phyloP scores from a whole-genome alignment of 1,140 invertebrate species.

The Mizuhopecten yessoensis region DNA sequence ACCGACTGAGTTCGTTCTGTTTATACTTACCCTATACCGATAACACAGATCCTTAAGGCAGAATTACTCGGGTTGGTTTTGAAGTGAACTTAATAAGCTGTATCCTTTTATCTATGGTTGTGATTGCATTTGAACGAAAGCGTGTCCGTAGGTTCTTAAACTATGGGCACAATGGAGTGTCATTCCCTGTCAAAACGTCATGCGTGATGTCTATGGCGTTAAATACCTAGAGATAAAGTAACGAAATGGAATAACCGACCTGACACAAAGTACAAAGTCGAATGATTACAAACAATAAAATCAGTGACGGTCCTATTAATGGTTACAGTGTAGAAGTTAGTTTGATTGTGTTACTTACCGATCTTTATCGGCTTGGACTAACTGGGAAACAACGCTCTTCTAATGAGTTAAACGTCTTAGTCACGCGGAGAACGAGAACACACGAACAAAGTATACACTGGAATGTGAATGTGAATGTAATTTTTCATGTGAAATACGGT shows the following conservation, averaged over 20 bases:
- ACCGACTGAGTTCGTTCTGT: too few relatives aligned
- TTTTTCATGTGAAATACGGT: too few relatives aligned
- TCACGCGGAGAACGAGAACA: too few relatives aligned
- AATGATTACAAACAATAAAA: background rate
- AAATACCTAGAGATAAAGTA: background rate
- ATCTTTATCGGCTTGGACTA: too few relatives aligned
- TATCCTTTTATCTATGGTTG: background rate
- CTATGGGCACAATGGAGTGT: background rate
- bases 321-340: background rate
- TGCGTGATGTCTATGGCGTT: background rate
- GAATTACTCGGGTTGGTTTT: too few relatives aligned
- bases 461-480: too few relatives aligned
- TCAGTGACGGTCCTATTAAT: background rate
- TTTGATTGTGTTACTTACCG: too few relatives aligned
- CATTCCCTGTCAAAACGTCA: background rate
- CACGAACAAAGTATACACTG: too few relatives aligned
- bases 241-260: background rate
- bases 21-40: too few relatives aligned
- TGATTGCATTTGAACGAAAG: background rate
- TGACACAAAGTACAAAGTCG: background rate
- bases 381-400: too few relatives aligned
- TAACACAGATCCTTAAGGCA: too few relatives aligned
- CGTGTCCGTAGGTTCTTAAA: background rate
- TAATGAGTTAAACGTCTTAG: too few relatives aligned
- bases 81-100: background rate